These are phyloP conservation scores for Capromys pilorides DNA, from an alignment of 2,797 vertebrate species.

Conservation along the genomic window DNA sequence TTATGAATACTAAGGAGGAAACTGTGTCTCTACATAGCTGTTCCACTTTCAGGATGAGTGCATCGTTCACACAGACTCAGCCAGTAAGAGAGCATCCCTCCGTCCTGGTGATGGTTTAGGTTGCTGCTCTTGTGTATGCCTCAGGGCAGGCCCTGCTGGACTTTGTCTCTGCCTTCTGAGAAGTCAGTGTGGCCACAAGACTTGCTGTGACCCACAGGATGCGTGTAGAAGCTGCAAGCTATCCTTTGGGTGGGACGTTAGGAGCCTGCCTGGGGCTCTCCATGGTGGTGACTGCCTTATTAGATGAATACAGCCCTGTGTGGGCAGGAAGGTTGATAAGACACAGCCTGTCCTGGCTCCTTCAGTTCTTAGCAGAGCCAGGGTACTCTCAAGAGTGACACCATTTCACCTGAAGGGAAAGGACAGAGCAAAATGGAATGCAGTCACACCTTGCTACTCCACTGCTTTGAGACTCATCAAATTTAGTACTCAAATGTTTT, in stretches of 20 bases:
- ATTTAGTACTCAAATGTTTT: background rate
- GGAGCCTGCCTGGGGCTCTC: fast-evolving
- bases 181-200: background rate
- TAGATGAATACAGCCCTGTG: fast-evolving
- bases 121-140: background rate
- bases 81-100: background rate
- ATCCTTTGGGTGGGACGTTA: background rate
- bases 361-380: background rate
- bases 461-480: background rate
- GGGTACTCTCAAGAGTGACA: no score
- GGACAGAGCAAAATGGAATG: background rate
- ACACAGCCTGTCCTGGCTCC: background rate
- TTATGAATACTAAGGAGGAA: background rate
- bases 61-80: background rate
- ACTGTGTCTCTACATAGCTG: fast-evolving
- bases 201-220: background rate
- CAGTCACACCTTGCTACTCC: background rate
- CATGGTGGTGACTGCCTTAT: fast-evolving
- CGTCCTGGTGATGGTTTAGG: background rate
- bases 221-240: background rate
- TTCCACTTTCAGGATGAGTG: fast-evolving
- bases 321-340: background rate
- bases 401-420: background rate
- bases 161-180: background rate
- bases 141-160: fast-evolving